phyloP scores from a whole-genome alignment of 2,888 invertebrate species.

The Sinohyriopsis cumingii region DNA sequence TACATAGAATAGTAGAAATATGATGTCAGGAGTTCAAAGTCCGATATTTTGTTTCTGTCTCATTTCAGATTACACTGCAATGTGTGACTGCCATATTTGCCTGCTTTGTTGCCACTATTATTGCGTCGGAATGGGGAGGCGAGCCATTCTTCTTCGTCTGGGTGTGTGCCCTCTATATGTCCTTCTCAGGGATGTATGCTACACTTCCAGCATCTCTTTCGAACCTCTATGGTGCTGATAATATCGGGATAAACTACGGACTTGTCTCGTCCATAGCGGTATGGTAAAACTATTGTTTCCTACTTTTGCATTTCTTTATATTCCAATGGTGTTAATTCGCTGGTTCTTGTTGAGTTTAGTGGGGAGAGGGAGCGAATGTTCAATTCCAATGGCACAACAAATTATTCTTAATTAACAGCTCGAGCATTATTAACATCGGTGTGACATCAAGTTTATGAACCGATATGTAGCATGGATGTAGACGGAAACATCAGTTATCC shows the following conservation, averaged over 20 bases:
- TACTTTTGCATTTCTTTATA: too few relatives aligned
- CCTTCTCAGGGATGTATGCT: constrained; percentile 20
- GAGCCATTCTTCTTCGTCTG: constrained; percentile 27
- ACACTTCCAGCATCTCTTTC: constrained; percentile 17
- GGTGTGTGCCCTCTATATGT: constrained; percentile 25
- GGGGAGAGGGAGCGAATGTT: too few relatives aligned
- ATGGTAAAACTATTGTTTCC: constrained; percentile 15
- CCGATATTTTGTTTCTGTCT: background rate
- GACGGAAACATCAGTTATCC: too few relatives aligned
- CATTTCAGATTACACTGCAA: constrained; percentile 17
- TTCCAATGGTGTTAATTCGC: background rate
- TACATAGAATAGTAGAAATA: too few relatives aligned
- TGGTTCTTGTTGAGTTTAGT: too few relatives aligned
- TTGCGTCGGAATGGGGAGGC: constrained; percentile 20
- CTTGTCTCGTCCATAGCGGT: constrained; percentile 65
- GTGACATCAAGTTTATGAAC: too few relatives aligned
- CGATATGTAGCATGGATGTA: too few relatives aligned
- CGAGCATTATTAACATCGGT: too few relatives aligned
- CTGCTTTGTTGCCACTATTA: constrained; percentile 17
- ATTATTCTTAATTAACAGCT: too few relatives aligned
- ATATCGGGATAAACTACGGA: constrained; percentile 64
- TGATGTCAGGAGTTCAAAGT: too few relatives aligned
- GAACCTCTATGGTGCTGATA: constrained; percentile 18
- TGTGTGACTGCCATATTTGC: constrained; percentile 13
- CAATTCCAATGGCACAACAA: too few relatives aligned